These are phyloP conservation scores for Drosophila falleni DNA, from an alignment of 2,888 invertebrate species.

Conservation along the genomic window DNA sequence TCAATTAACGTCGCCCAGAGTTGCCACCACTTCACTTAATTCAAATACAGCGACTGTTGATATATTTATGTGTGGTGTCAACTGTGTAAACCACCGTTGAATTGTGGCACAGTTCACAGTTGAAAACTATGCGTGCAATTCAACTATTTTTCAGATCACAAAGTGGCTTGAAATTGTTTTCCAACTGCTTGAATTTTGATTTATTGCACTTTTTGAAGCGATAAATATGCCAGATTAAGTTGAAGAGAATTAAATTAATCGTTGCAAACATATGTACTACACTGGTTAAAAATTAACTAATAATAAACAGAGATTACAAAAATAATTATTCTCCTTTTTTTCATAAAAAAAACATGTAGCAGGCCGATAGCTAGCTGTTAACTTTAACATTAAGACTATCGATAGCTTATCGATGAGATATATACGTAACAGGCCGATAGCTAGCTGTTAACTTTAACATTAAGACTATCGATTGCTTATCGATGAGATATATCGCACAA, in stretches of 20 bases:
- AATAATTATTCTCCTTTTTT: too few species aligned
- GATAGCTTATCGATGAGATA: too few species aligned
- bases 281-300: not conserved
- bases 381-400: too few species aligned
- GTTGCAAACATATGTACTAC: too few species aligned
- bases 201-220: not conserved
- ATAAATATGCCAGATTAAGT: not conserved
- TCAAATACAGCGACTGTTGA: constrained; percentile 29
- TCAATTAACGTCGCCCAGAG: constrained; percentile 42
- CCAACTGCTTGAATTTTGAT: not conserved
- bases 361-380: too few species aligned
- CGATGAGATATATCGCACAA: too few species aligned
- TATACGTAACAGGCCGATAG: too few species aligned
- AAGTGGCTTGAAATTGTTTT: constrained; percentile 21
- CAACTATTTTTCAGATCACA: constrained; percentile 15
- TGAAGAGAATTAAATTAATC: not conserved
- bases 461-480: too few species aligned
- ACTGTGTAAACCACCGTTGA: constrained; percentile 15
- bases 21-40: constrained; percentile 38
- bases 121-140: constrained; percentile 19
- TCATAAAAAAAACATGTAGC: too few species aligned
- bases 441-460: too few species aligned
- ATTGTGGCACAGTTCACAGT: constrained; percentile 27
- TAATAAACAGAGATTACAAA: too few species aligned
- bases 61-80: constrained; percentile 9